Base-by-base conservation (phyloP, 2,888 invertebrate species). In the Enchytraeus crypticus region DNA sequence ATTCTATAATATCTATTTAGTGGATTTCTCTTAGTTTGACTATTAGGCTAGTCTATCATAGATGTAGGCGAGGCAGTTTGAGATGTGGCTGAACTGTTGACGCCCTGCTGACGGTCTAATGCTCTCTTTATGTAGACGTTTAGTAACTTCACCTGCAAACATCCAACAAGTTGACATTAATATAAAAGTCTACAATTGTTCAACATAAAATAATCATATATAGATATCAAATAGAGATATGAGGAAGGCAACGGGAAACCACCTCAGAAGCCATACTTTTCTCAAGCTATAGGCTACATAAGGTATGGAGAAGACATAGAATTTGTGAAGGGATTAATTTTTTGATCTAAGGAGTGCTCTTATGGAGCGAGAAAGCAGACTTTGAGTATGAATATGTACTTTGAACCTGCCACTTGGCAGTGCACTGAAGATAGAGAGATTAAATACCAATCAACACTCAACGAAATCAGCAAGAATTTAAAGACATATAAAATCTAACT, bases 81-180 rank as follows among this genome's bases (percentile, higher is more conserved):
- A 3, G 63, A 63, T 8, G 63, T 63, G 38, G 53, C 32, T 30
- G 45, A 46, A 23, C 61, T 63, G 33, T 33, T 38, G 23, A 32
- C 65, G 21, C 66, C 70, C 27, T 69, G 70, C 59, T 71, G 70
- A 59, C 75, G 72, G 33, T 73, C 72, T 59, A 72, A 68, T 11
- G 75, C 84, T 70, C 87, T 81, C 74, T 85, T 84, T 71, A 88
- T 88, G 77, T 89, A 89, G 64, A 89, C 82, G 71, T 90, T 87
- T 65, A 92, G 81, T 61, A 92, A 83, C 68, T 92, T 88, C 74
- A 78, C 74, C 81, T 81, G 74, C 5, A 57, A 33, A 23, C 14
- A 11, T 8, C 49, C 14, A 47, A 47, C 21, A 23, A 23, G 5
- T 8, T 23, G 49, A 23, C 18, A 23, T 11, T 21, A 27, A 56